Evolutionary conservation across 2,113 vertebrate species (phyloP).

Genomic region (Mandrillus leucophaeus): DNA sequence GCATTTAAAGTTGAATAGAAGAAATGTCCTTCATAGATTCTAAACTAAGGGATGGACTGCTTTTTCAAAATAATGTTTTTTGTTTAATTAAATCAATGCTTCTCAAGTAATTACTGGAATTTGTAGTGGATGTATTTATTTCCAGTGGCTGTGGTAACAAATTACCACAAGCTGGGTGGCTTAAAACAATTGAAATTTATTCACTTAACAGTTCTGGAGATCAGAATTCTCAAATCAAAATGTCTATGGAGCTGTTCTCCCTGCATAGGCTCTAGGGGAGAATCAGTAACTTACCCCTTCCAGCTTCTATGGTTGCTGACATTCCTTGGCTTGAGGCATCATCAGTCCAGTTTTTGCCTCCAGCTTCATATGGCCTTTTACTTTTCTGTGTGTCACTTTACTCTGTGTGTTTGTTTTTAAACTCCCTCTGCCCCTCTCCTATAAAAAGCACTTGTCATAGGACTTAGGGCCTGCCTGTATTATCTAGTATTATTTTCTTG

Average conservation of each 20-base stretch:
- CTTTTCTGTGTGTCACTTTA: background rate
- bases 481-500: background rate
- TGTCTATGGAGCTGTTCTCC: background rate
- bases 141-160: background rate
- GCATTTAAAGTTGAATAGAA: background rate
- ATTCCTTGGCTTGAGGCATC: background rate
- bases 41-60: background rate
- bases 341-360: background rate
- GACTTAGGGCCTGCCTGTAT: background rate
- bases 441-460: background rate
- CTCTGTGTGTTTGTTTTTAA: background rate
- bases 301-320: background rate
- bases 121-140: background rate
- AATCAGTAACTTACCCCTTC: background rate
- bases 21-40: background rate
- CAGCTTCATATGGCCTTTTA: background rate
- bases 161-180: background rate
- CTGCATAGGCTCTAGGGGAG: background rate
- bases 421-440: background rate
- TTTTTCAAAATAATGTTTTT: background rate
- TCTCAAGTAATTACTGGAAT: conserved; percentile 3
- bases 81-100: background rate
- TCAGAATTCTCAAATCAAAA: background rate
- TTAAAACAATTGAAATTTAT: background rate
- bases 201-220: background rate